Evolutionary conservation across 2,113 vertebrate species (phyloP), one percentile per base, ranked within the genome.

Genomic region (Planiliza haematocheilus): DNA sequence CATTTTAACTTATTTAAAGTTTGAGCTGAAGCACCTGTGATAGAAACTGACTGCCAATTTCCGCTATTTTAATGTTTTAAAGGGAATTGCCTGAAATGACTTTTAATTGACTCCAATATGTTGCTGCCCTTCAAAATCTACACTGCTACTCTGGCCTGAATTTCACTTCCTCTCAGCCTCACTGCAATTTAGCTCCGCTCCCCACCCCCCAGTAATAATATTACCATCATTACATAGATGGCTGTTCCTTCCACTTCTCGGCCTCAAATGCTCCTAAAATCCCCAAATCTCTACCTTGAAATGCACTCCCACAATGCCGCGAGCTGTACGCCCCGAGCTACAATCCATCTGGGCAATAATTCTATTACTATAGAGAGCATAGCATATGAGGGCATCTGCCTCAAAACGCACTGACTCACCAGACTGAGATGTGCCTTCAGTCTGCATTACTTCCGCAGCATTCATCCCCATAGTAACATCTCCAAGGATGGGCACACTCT

Each of bases 271-370:
- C 68, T 68, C 56, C 60, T 38, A 56, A 86, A 83, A 83, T 81
- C 70, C 86, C 61, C 52, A 82, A 85, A 77, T 85, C 78, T 74
- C 70, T 62, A 67, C 69, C 73, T 85, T 77, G 74, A 86, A 89
- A 80, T 81, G 53, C 61, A 68, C 72, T 86, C 85, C 65, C 73
- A 59, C 70, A 20, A 59, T 1, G 41, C 81, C 79, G 21, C 2
- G 6, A 76, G 70, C 79, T 7, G 18, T 42, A 20, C 1, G 36
- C 81, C 81, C 58, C n/a, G 2, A 74, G 84, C 70, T 41, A 69
- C 81, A 66, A 82, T 86, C 76, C 78, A 73, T 56, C 41, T 8
- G 13, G 77, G 75, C 70, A 68, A 64, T 86, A 76, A 83, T 84
- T 89, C 73, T 62, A 77, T 81, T 75, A 84, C 73, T 61, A 61